These are phyloP conservation scores for Tetropium fuscum DNA, from an alignment of 2,888 invertebrate species.

Conservation along the genomic window DNA sequence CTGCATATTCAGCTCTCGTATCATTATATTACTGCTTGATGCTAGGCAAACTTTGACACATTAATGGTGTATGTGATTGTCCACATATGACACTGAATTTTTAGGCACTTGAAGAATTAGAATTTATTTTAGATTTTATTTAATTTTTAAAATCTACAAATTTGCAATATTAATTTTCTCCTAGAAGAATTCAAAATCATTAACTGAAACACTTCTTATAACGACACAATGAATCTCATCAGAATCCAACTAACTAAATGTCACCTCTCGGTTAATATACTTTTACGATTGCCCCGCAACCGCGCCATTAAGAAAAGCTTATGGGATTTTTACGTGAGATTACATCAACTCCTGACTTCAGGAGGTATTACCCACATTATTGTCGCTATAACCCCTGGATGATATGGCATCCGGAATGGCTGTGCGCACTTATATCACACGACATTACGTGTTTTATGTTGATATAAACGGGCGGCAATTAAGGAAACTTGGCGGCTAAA, in stretches of 20 bases:
- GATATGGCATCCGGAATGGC: conserved; percentile 32
- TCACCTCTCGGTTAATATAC: conserved; percentile 31
- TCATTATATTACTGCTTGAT: too few relatives aligned
- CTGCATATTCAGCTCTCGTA: too few relatives aligned
- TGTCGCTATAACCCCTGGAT: conserved; percentile 35
- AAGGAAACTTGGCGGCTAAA: background rate
- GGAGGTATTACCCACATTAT: conserved; percentile 40
- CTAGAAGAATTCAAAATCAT: too few relatives aligned
- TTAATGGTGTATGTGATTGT: too few relatives aligned
- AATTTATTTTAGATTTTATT: too few relatives aligned
- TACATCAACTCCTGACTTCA: conserved; percentile 39
- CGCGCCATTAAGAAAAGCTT: conserved; percentile 34
- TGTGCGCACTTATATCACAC: conserved; percentile 11
- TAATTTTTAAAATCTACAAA: too few relatives aligned
- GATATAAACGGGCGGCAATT: background rate
- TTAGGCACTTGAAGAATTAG: too few relatives aligned
- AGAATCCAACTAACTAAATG: conserved; percentile 12
- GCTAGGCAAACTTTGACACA: too few relatives aligned
- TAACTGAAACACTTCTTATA: background rate
- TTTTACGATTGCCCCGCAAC: conserved; percentile 35
- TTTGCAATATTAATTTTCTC: too few relatives aligned
- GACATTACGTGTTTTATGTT: conserved; percentile 9
- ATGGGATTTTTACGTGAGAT: conserved; percentile 41
- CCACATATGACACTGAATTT: too few relatives aligned
- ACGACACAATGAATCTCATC: background rate